Evolutionary conservation across 2,113 vertebrate genomes (phyloP).

Genomic region (Microtus oregoni): DNA sequence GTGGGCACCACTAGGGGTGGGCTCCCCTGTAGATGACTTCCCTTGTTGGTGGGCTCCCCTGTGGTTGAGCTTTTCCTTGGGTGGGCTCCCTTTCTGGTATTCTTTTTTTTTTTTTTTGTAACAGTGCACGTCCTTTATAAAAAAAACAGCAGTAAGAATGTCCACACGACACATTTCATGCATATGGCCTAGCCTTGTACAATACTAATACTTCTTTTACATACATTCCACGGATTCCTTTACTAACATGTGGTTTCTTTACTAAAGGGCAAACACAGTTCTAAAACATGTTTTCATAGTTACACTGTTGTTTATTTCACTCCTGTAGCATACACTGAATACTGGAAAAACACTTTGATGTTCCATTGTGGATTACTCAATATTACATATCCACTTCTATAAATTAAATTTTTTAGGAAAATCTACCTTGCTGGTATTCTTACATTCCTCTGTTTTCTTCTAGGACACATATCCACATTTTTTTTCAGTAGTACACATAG

Average conservation of each 20-base stretch:
- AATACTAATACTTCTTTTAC: slow-evolving; percentile 59
- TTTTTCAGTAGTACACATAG: not conserved
- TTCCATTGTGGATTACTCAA: slow-evolving; percentile 54
- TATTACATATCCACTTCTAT: slow-evolving; percentile 76
- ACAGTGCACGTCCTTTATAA: slow-evolving; percentile 71
- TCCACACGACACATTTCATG: slow-evolving; percentile 72
- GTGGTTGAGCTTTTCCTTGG: not conserved
- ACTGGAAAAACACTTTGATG: slow-evolving; percentile 67
- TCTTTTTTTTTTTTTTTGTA: not conserved
- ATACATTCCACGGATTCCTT: slow-evolving; percentile 57
- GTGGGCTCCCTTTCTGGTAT: not conserved
- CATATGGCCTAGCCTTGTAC: slow-evolving; percentile 66
- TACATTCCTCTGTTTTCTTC: not conserved
- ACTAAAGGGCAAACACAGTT: slow-evolving; percentile 53
- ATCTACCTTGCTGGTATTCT: slow-evolving; percentile 37
- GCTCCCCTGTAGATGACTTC: too few relatives aligned
- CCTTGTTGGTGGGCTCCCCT: too few relatives aligned
- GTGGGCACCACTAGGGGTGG: too few relatives aligned
- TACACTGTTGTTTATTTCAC: slow-evolving; percentile 81
- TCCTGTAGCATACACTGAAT: slow-evolving; percentile 64
- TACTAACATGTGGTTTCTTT: slow-evolving; percentile 54
- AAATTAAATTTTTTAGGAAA: slow-evolving; percentile 85
- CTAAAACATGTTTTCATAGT: slow-evolving; percentile 62
- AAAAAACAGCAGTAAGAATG: slow-evolving; percentile 24
- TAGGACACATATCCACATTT: not conserved